phyloP scores from a whole-genome alignment of 1,140 invertebrate species.

The Drosophila pseudoobscura region DNA sequence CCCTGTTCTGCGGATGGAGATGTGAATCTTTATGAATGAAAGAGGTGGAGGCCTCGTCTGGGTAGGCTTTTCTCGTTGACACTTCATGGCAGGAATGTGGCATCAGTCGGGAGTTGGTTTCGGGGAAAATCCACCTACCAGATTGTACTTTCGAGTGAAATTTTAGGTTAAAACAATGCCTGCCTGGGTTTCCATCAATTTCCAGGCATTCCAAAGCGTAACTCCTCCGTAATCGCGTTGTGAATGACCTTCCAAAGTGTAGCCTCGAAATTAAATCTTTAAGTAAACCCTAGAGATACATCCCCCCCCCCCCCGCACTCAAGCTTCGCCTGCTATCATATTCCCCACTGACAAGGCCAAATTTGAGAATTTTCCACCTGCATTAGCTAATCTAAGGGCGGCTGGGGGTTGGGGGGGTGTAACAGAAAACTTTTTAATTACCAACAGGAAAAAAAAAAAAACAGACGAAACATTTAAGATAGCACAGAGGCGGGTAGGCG shows the following conservation, averaged over 20 bases:
- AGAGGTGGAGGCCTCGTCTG: constrained; percentile 10
- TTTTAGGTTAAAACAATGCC: no score
- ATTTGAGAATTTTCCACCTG: constrained; percentile 38
- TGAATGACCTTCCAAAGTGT: constrained; percentile 29
- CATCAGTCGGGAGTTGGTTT: constrained; percentile 8
- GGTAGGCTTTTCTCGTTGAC: constrained; percentile 44
- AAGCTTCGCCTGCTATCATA: constrained; percentile 32
- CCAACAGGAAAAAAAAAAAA: constrained; percentile 48
- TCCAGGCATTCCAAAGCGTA: no score
- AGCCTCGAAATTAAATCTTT: constrained; percentile 19
- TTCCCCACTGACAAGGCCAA: constrained; percentile 48
- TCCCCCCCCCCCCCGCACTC: neutral
- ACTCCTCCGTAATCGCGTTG: neutral
- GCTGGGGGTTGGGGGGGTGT: neutral
- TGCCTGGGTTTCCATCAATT: no score
- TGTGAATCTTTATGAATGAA: constrained; percentile 75
- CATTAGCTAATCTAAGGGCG: constrained; percentile 67
- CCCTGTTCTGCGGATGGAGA: constrained; percentile 44
- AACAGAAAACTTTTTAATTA: constrained; percentile 60
- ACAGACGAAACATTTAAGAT: constrained; percentile 44
- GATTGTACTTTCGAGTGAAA: neutral
- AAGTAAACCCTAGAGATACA: constrained; percentile 12
- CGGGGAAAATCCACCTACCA: constrained; percentile 2
- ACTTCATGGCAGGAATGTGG: constrained; percentile 47
- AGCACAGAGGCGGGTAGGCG: constrained; percentile 13